Percentiles rank a stretch among this genome's conserved stretches.
Evolutionary conservation across 2,797 vertebrate genomes (phyloP).

Genomic region (Muscicapa comitata): DNA sequence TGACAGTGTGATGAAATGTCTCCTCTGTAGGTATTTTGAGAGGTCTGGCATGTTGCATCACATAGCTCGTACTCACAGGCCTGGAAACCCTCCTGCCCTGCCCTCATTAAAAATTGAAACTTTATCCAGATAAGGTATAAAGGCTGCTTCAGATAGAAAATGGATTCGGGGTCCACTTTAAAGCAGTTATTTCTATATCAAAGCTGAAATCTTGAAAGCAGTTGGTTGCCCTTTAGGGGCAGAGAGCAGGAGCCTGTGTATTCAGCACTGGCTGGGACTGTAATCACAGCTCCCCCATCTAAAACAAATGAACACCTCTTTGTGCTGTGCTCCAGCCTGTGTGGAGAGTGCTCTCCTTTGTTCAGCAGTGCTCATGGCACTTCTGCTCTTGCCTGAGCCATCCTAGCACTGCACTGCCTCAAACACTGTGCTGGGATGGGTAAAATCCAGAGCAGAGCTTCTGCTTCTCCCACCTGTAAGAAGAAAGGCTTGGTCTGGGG

Average conservation of each 20-base stretch:
- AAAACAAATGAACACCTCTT: not conserved
- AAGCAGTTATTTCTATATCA: not conserved
- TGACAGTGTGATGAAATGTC: constrained; percentile 13
- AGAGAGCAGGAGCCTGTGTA: not conserved
- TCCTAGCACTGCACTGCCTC: not conserved
- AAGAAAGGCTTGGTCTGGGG: not conserved
- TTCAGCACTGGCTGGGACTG: not conserved
- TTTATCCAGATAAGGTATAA: constrained; percentile 29
- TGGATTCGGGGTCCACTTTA: not conserved
- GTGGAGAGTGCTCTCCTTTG: not conserved
- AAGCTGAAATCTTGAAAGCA: not conserved
- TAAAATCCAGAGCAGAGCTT: not conserved
- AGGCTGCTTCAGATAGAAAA: not conserved
- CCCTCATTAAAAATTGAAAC: constrained; percentile 49
- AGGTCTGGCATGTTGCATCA: constrained; percentile 22
- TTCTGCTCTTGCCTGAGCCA: not conserved
- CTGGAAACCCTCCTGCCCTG: constrained; percentile 55
- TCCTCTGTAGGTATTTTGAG: constrained; percentile 2
- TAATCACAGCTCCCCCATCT: not conserved
- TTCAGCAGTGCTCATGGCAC: not conserved
- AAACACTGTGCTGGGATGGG: not conserved
- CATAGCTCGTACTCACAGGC: constrained; percentile 11
- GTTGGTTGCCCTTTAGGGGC: not conserved
- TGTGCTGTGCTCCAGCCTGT: not conserved
- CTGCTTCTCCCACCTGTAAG: not conserved